A percentile compares a stretch with the other conserved stretches of the same genome.
Evolutionary conservation across 2,888 invertebrate species (phyloP).

Genomic region (Pogonocherus hispidulus): DNA sequence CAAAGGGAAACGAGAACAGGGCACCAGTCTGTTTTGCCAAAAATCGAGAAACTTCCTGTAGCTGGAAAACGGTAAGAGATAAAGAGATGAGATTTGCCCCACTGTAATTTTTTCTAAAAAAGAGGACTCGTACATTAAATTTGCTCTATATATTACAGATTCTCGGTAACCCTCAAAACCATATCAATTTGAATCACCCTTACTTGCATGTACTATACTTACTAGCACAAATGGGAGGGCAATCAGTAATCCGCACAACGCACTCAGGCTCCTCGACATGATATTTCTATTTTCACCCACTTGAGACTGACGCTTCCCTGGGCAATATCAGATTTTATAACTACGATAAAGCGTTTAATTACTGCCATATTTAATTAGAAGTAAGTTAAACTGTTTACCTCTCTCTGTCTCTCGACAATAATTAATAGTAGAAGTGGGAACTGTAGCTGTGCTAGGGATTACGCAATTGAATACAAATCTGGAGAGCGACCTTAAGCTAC

Average conservation of each 20-base stretch:
- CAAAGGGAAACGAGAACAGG: no score
- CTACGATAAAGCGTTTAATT: conserved; percentile 14
- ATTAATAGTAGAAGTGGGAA: not conserved
- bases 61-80: no score
- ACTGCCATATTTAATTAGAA: conserved; percentile 8
- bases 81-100: no score
- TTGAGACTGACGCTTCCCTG: conserved; percentile 1
- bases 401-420: not conserved
- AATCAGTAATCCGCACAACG: not conserved
- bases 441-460: not conserved
- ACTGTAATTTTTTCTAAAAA: no score
- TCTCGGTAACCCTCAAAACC: no score
- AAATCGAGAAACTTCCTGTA: no score
- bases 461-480: not conserved
- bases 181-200: no score
- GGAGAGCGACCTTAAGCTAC: no score
- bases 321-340: conserved; percentile 5
- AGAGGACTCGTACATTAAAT: no score
- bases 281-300: not conserved
- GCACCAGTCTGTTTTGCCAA: no score
- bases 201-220: no score
- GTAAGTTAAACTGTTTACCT: not conserved
- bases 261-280: not conserved
- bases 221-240: not conserved
- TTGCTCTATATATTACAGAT: no score